These are phyloP conservation scores for Colletes gigas DNA, from an alignment of 1,140 invertebrate species.

Conservation along the genomic window DNA sequence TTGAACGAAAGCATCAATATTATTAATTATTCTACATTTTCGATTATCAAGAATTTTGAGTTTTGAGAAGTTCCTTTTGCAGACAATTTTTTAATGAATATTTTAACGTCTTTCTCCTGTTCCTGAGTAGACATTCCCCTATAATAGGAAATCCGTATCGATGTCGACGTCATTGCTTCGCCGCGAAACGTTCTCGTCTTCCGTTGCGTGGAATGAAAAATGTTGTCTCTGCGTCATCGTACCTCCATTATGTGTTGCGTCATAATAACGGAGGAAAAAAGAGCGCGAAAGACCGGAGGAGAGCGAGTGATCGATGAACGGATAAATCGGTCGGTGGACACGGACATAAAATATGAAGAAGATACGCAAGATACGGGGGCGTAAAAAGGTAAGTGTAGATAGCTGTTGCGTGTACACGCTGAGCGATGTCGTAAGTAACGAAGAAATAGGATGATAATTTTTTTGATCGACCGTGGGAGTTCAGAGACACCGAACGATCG, in stretches of 20 bases:
- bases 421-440: background rate
- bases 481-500: no score
- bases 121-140: background rate
- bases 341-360: slow-evolving; percentile 6
- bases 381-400: background rate
- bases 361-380: background rate
- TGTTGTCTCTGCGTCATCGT: background rate
- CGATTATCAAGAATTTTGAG: no score
- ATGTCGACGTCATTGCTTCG: background rate
- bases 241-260: background rate
- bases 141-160: background rate
- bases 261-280: background rate
- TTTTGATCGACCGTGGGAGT: no score
- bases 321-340: background rate
- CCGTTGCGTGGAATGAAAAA: background rate
- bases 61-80: no score
- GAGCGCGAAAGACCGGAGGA: background rate
- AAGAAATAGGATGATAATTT: background rate
- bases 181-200: background rate
- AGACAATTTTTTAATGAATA: background rate
- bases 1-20: no score
- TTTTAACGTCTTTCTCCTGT: background rate
- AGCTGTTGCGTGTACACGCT: background rate
- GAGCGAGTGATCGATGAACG: slow-evolving; percentile 22
- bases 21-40: no score